Evolutionary conservation across 2,113 vertebrate species (phyloP), one percentile per base, ranked within the genome.

Genomic region (Galeopterus variegatus): DNA sequence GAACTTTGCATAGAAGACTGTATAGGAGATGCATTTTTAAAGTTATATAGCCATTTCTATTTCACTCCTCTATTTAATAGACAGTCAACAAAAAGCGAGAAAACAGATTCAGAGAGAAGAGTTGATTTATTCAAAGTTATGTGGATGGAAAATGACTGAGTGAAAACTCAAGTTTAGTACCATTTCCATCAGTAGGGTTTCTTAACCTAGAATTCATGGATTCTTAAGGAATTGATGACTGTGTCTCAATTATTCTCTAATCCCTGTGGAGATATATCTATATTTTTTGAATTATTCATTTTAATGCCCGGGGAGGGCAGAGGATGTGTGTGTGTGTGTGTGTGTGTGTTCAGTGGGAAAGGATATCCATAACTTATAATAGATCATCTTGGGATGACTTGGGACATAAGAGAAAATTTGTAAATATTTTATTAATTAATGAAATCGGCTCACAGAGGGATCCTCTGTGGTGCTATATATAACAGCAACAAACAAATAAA

Each of bases 391-490:
- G 41, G 41, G 41, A 41, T 41, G 41, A 41, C 41, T 97, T 80
- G 33, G 13, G 2, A 48, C 8, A 36, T 54, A 88, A 67, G 28
- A 92, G 45, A 4, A 92, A 87, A 11, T 91, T 89, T 52, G 28
- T 75, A 92, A 79, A 89, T 69, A 92, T 73, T 88, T 86, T 45
- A 79, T 83, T 33, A 88, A 58, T 80, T 26, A 95, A 75, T 58
- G 24, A 90, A 97, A 77, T 85, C 11, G 50, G 2, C n/a, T 92
- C 58, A 72, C 7, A 93, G 31, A 92, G 33, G 7, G 1, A 48
- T 90, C 18, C 70, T 93, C 10, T 73, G 14, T n/a, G 1, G 11
- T 84, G 18, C 23, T 69, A 88, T 41, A 90, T 88, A 82, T 60
- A 96, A 33, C 3, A 89, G 28, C 52, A 84, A 86, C 18, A 60